Evolutionary conservation across 2,797 vertebrate genomes (phyloP).

Genomic region (Epinephelus awoara): DNA sequence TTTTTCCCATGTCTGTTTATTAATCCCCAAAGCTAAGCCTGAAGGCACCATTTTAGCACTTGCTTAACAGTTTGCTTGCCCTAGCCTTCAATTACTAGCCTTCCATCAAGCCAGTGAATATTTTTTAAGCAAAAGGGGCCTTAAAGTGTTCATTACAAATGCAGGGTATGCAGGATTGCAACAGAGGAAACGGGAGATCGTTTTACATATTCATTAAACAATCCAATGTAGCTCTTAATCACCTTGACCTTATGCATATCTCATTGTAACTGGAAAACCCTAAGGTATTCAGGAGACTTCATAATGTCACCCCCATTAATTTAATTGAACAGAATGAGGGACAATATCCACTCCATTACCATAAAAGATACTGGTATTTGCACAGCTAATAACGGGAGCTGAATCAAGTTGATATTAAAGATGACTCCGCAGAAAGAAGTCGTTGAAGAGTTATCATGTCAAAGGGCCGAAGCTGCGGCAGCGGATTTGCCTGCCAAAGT

Average conservation of each 20-base stretch:
- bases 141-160: slow-evolving; percentile 58
- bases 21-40: slow-evolving; percentile 86
- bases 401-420: slow-evolving; percentile 28
- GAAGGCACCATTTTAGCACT: slow-evolving; percentile 82
- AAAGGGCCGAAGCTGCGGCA: neutral
- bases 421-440: slow-evolving; percentile 31
- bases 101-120: slow-evolving; percentile 61
- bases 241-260: slow-evolving; percentile 74
- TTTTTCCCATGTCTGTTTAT: slow-evolving; percentile 86
- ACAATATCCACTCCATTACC: slow-evolving; percentile 53
- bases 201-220: slow-evolving; percentile 71
- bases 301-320: slow-evolving; percentile 61
- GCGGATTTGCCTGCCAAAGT: slow-evolving; percentile 39
- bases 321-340: slow-evolving; percentile 54
- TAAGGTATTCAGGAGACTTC: slow-evolving; percentile 59
- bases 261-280: slow-evolving; percentile 53
- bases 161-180: slow-evolving; percentile 32
- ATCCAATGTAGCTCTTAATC: slow-evolving; percentile 56
- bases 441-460: slow-evolving; percentile 26
- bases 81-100: slow-evolving; percentile 75
- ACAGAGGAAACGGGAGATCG: slow-evolving; percentile 22
- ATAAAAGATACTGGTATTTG: slow-evolving; percentile 64
- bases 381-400: slow-evolving; percentile 44
- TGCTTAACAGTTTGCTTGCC: slow-evolving; percentile 79
- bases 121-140: slow-evolving; percentile 43